Percentiles rank a stretch among this genome's conserved stretches.
Evolutionary conservation across 2,888 invertebrate species (phyloP).

Genomic region (Pollenia labialis): DNA sequence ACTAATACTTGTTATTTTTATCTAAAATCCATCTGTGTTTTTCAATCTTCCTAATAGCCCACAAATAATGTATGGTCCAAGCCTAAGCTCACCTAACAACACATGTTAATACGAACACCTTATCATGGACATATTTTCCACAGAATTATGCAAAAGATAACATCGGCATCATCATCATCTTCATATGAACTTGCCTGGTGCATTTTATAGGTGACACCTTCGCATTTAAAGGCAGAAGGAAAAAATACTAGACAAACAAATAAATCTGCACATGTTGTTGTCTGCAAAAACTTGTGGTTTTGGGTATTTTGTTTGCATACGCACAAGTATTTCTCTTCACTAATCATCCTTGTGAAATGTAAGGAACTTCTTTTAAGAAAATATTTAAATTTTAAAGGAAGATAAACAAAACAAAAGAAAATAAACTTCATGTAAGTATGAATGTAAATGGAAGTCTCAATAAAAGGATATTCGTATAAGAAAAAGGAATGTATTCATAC

Average conservation of each 20-base stretch:
- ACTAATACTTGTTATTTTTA: conserved; percentile 23
- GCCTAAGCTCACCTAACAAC: conserved; percentile 57
- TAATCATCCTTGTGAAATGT: neutral
- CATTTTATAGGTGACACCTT: conserved; percentile 65
- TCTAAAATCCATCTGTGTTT: conserved; percentile 44
- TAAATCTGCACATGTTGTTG: conserved; percentile 34
- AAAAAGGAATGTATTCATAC: neutral
- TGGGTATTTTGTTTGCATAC: conserved; percentile 32
- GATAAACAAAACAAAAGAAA: conserved; percentile 43
- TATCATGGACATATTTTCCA: conserved; percentile 64
- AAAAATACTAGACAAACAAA: neutral
- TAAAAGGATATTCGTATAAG: conserved; percentile 22
- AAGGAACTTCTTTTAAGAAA: conserved; percentile 40
- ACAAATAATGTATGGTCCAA: conserved; percentile 29
- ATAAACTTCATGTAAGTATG: conserved; percentile 11
- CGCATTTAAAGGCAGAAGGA: neutral
- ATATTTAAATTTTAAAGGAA: conserved; percentile 26
- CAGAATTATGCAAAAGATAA: conserved; percentile 68
- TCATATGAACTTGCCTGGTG: conserved; percentile 1
- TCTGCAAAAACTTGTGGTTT: conserved; percentile 39
- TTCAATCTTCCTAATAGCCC: conserved; percentile 53
- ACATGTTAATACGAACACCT: conserved; percentile 72
- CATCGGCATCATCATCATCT: conserved; percentile 36
- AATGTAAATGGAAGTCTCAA: conserved; percentile 1
- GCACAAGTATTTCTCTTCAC: conserved; percentile 4